These are phyloP conservation scores for Phalanger gymnotis DNA, from an alignment of 2,797 vertebrate genomes.

Conservation along the genomic window DNA sequence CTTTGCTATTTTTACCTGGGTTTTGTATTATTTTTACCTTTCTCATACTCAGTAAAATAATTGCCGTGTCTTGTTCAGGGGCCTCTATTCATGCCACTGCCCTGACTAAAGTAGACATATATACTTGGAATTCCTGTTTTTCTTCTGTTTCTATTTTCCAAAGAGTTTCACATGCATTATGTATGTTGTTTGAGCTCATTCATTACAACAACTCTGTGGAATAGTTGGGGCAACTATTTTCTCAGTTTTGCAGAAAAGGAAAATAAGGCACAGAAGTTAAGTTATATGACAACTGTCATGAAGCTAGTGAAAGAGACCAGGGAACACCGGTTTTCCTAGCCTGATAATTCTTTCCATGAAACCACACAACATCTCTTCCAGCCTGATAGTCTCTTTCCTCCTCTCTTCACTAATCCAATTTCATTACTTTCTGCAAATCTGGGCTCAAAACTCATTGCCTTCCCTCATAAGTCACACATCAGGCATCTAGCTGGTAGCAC, in stretches of 20 bases:
- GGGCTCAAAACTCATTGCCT: not conserved
- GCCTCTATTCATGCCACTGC: not conserved
- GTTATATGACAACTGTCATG: too few species aligned
- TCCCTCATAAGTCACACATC: not conserved
- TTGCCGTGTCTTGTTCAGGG: not conserved
- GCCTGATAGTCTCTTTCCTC: not conserved
- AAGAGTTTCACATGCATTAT: not conserved
- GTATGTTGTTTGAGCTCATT: not conserved
- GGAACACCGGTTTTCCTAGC: not conserved
- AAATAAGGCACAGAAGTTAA: not conserved
- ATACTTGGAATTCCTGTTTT: not conserved
- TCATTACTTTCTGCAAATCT: not conserved
- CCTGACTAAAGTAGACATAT: not conserved
- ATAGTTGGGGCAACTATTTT: not conserved
- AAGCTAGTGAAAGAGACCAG: not conserved
- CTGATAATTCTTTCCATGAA: not conserved
- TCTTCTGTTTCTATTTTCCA: not conserved
- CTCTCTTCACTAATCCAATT: not conserved
- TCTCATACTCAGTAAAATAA: not conserved
- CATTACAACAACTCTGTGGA: not conserved
- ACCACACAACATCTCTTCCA: not conserved
- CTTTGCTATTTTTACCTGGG: not conserved
- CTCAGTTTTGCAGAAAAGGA: not conserved
- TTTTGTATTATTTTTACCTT: not conserved
- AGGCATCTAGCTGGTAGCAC: not conserved